Base-by-base conservation (phyloP, 2,797 vertebrate species). In the Pipistrellus pygmaeus region DNA sequence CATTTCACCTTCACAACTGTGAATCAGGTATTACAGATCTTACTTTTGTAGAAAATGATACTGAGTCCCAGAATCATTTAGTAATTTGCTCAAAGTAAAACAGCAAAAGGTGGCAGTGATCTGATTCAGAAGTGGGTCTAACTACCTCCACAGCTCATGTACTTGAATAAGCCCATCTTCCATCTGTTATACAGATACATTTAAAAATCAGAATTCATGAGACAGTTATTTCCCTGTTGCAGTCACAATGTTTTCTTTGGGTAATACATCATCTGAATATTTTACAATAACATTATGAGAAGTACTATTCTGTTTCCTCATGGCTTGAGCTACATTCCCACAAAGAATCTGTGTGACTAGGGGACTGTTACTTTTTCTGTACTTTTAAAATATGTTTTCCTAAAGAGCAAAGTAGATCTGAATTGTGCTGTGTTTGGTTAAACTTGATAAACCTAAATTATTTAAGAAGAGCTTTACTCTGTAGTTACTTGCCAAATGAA, bases 341-440 rank as follows among this genome's bases (percentile, higher is more conserved):
- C 14, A 75, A 69, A 83, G 60, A 73, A 64, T 68, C 73, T 20
- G 48, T 32, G 38, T 32, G 38, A 75, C 32, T 25, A 82, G 17
- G 35, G 18, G 20, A 53, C 21, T 55, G 0, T 41, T 66, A 53
- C 17, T n/a, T 80, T 90, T 75, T 15, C 32, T 20, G 7, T 64
- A 77, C 69, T 77, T 87, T 80, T 57, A 83, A 90, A 93, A 96
- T 87, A 51, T 73, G 27, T 60, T 94, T 88, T 90, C 77, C 55
- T 68, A n/a, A 90, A 93, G 51, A 82, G 9, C 38, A 86, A 48
- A 57, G 17, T 30, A 72, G 41, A 46, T 27, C 2, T 68, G 30
- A 53, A 13, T 8, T 53, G 21, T 20, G 55, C 8, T 55, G 2
- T 71, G 64, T 25, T 82, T 81, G 41, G 5, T 77, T 86, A 91